Percentiles rank a stretch among this genome's conserved stretches.
Conservation (phyloP, 2,797 vertebrate species). For the Alcedo quadribrachys region DNA sequence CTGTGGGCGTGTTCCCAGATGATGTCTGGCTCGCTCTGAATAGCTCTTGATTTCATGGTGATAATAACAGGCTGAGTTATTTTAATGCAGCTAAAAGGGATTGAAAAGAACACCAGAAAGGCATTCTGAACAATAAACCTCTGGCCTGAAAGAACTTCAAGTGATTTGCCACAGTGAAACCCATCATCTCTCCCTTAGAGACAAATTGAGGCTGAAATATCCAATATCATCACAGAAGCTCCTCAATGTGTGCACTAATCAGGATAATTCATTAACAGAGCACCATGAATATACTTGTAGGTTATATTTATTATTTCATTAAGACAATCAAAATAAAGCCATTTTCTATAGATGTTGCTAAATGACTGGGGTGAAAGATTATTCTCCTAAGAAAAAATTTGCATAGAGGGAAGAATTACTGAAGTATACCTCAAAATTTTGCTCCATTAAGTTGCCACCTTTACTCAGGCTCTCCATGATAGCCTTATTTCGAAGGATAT, state of each 20-base stretch:
- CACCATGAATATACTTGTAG: background rate
- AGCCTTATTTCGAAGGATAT: conserved; percentile 98
- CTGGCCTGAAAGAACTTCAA: background rate
- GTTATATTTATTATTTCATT: background rate
- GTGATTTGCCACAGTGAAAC: conserved; percentile 17
- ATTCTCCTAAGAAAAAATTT: background rate
- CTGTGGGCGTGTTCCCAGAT: background rate
- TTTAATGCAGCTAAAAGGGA: background rate
- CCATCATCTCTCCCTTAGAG: background rate
- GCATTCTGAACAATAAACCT: background rate
- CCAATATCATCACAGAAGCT: background rate
- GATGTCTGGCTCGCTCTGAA: conserved; percentile 20
- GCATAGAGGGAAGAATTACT: background rate
- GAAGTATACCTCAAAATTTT: conserved; percentile 91
- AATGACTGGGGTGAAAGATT: background rate
- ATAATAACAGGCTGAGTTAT: conserved; percentile 16
- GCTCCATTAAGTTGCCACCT: conserved; percentile 95
- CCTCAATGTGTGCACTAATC: background rate
- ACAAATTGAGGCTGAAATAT: conserved; percentile 17
- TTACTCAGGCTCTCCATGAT: conserved; percentile 99
- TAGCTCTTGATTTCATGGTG: conserved; percentile 44
- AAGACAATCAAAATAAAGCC: background rate
- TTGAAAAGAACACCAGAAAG: background rate
- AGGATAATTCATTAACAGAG: background rate
- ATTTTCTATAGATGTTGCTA: background rate